A percentile compares a stretch with the other conserved stretches of the same genome.
These are phyloP conservation scores for Anseranas semipalmata DNA, from an alignment of 2,113 vertebrate genomes.

Conservation along the genomic window DNA sequence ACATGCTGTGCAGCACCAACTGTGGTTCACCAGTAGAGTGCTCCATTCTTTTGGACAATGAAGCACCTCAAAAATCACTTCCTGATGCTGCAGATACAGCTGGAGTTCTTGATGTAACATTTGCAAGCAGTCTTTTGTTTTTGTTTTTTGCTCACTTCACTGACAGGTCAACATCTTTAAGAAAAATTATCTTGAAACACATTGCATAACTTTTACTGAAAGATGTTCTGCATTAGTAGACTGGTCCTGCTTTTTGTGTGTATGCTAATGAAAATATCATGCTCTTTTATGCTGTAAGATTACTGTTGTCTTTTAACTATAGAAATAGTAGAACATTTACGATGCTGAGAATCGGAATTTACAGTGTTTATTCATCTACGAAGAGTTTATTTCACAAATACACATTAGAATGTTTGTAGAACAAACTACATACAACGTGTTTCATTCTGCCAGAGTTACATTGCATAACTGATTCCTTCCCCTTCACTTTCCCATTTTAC, in stretches of 20 bases:
- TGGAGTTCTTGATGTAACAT: neutral
- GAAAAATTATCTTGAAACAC: neutral
- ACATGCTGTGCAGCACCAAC: neutral
- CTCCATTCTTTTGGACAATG: neutral
- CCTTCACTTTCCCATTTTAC: neutral
- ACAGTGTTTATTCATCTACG: conserved; percentile 33
- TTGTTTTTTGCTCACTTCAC: neutral
- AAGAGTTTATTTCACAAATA: conserved; percentile 49
- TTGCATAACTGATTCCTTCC: neutral
- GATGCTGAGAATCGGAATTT: neutral
- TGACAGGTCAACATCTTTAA: neutral
- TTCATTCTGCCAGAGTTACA: neutral
- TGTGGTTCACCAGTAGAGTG: neutral
- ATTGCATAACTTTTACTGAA: neutral
- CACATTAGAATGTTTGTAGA: neutral
- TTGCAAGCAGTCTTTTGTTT: neutral
- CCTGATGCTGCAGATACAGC: neutral
- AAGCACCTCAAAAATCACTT: neutral
- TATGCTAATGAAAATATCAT: neutral
- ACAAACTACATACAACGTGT: neutral
- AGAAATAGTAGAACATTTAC: conserved; percentile 1
- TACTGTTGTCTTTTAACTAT: neutral
- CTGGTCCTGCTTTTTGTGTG: neutral
- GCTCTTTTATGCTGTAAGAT: neutral
- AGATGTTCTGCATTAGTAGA: neutral